A percentile compares a stretch with the other conserved stretches of the same genome.
Evolutionary conservation across 2,888 invertebrate species (phyloP).

Genomic region (Boloria euphrosyne): DNA sequence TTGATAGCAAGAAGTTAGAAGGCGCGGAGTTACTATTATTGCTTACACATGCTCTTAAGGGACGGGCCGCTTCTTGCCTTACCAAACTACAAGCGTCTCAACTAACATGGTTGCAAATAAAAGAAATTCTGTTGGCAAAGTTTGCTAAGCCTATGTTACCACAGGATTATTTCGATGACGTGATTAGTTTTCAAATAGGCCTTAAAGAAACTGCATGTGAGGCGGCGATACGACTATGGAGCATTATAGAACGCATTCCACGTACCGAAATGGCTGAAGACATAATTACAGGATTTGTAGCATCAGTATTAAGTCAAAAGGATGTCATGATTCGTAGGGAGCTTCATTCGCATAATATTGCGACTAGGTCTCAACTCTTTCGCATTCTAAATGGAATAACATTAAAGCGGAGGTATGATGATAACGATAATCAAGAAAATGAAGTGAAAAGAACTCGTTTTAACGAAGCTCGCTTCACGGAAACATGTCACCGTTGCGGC

Average conservation of each 20-base stretch:
- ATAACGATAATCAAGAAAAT: slow-evolving; percentile 10
- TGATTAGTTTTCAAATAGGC: slow-evolving; percentile 38
- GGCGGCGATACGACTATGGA: slow-evolving; percentile 37
- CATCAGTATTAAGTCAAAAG: slow-evolving; percentile 37
- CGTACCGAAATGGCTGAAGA: slow-evolving; percentile 35
- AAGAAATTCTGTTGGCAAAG: slow-evolving; percentile 41
- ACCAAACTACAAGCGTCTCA: slow-evolving; percentile 38
- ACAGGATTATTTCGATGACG: slow-evolving; percentile 45
- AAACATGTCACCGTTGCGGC: slow-evolving; percentile 37
- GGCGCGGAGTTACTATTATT: slow-evolving; percentile 43
- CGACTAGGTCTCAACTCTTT: slow-evolving; percentile 40
- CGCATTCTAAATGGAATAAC: slow-evolving; percentile 37
- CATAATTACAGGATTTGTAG: slow-evolving; percentile 38
- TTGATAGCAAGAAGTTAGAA: slow-evolving; percentile 31
- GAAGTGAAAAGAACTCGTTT: slow-evolving; percentile 20
- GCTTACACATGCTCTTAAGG: slow-evolving; percentile 41
- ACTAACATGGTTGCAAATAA: slow-evolving; percentile 38
- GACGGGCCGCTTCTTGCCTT: slow-evolving; percentile 40
- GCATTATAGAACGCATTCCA: slow-evolving; percentile 35
- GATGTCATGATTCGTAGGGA: slow-evolving; percentile 40
- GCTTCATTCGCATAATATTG: slow-evolving; percentile 33
- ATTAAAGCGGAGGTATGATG: slow-evolving; percentile 33
- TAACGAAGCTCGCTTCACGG: slow-evolving; percentile 22
- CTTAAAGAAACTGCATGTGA: slow-evolving; percentile 38
- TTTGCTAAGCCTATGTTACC: slow-evolving; percentile 40